A percentile compares a stretch with the other conserved stretches of the same genome.
phyloP scores from a whole-genome alignment of 2,113 vertebrate species.

The Peromyscus leucopus region DNA sequence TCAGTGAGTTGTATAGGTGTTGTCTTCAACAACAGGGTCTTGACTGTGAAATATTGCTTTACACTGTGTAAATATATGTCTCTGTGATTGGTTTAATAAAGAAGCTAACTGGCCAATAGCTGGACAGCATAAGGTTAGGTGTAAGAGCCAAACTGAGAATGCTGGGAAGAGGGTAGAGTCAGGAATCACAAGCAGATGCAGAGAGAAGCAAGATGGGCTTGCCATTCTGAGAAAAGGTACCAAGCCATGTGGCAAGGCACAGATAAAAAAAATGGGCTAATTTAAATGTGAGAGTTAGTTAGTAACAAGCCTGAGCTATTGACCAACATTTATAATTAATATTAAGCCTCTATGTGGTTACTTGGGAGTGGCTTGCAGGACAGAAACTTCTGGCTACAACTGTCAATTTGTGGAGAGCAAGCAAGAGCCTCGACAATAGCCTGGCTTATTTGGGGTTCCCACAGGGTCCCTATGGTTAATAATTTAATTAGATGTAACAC shows the following conservation, averaged over 20 bases:
- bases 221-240: background rate
- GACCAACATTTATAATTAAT: background rate
- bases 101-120: background rate
- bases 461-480: background rate
- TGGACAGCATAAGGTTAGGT: background rate
- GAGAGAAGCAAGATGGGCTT: background rate
- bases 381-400: background rate
- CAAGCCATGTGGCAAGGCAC: background rate
- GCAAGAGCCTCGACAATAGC: background rate
- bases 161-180: background rate
- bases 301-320: background rate
- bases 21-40: background rate
- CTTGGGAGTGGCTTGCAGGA: background rate
- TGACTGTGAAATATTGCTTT: background rate
- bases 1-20: background rate
- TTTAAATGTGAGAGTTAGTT: background rate
- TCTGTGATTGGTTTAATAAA: background rate
- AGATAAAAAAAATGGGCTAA: background rate
- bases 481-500: background rate
- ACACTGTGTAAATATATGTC: background rate
- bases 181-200: background rate
- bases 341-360: background rate
- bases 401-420: background rate
- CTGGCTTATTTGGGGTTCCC: background rate
- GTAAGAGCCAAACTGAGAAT: background rate